phyloP scores from a whole-genome alignment of 1,140 invertebrate genomes.

The Drosophila subobscura region DNA sequence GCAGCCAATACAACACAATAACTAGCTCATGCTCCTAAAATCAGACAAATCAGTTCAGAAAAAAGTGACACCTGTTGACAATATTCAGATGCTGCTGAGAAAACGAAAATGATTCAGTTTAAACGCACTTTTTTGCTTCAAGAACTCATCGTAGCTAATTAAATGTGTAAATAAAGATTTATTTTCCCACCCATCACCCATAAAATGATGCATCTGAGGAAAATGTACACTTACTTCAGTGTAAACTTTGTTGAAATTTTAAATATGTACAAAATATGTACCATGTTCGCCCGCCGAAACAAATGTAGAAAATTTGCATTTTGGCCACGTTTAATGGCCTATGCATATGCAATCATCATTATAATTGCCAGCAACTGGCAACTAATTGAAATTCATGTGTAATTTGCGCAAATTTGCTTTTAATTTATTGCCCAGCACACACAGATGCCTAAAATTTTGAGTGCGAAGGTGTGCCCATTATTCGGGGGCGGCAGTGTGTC shows the following conservation, averaged over 20 bases:
- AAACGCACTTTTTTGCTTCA: not conserved
- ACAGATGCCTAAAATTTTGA: slow-evolving; percentile 40
- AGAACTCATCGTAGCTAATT: no score
- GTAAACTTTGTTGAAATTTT: slow-evolving; percentile 12
- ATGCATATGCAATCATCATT: slow-evolving; percentile 33
- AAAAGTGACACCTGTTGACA: no score
- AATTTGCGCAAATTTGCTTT: slow-evolving; percentile 51
- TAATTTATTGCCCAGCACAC: slow-evolving; percentile 36
- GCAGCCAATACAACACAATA: no score
- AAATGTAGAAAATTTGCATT: slow-evolving; percentile 35
- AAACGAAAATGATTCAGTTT: no score
- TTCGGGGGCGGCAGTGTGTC: slow-evolving; percentile 41
- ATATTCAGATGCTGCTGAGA: no score
- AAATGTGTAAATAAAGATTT: no score
- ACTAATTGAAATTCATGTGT: slow-evolving; percentile 55
- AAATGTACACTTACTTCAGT: not conserved
- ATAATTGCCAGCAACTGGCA: slow-evolving; percentile 49
- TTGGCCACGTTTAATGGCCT: slow-evolving; percentile 25
- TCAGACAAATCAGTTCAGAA: no score
- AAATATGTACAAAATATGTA: not conserved
- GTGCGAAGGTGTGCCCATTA: slow-evolving; percentile 26
- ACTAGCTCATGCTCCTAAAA: no score
- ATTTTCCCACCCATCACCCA: no score
- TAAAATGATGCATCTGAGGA: no score
- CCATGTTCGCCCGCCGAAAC: not conserved